A percentile compares a stretch with the other conserved stretches of the same genome.
Conservation (phyloP, 2,797 vertebrate species). For the Orientallactaga sibirica region DNA sequence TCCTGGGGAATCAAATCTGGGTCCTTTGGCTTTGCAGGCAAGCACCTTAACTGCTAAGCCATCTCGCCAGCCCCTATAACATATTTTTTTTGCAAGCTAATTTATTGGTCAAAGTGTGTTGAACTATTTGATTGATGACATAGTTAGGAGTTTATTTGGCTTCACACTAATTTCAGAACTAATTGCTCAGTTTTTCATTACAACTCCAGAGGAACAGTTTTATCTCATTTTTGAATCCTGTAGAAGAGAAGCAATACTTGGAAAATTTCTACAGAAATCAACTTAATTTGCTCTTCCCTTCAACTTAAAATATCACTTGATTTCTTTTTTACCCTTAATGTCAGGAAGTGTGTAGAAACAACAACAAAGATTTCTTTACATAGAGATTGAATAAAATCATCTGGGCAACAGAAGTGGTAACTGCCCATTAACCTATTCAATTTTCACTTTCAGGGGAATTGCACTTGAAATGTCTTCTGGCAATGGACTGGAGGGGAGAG, state of each 20-base stretch:
- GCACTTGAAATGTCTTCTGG: conserved; percentile 73
- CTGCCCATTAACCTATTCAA: conserved; percentile 59
- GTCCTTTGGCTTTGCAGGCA: too few relatives aligned
- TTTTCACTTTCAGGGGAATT: conserved; percentile 68
- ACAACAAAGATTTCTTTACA: conserved; percentile 71
- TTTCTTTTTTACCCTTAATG: conserved; percentile 29
- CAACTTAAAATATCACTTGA: conserved; percentile 10
- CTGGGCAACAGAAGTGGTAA: conserved; percentile 53
- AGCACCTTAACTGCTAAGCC: too few relatives aligned
- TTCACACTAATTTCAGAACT: conserved; percentile 56
- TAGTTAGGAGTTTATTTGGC: conserved; percentile 41
- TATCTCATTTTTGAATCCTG: conserved; percentile 54
- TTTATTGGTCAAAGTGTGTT: conserved; percentile 45
- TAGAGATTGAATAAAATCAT: conserved; percentile 53
- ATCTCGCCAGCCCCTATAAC: neutral
- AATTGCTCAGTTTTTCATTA: conserved; percentile 51
- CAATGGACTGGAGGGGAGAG: conserved; percentile 49
- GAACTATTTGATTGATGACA: conserved; percentile 60
- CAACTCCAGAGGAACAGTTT: conserved; percentile 60
- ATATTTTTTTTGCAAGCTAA: conserved; percentile 51
- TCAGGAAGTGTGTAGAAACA: conserved; percentile 57
- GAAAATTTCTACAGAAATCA: conserved; percentile 63
- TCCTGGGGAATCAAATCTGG: too few relatives aligned
- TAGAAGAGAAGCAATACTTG: conserved; percentile 29
- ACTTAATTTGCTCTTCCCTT: neutral